phyloP scores from a whole-genome alignment of 1,140 invertebrate species.

The Trichonephila clavipes region DNA sequence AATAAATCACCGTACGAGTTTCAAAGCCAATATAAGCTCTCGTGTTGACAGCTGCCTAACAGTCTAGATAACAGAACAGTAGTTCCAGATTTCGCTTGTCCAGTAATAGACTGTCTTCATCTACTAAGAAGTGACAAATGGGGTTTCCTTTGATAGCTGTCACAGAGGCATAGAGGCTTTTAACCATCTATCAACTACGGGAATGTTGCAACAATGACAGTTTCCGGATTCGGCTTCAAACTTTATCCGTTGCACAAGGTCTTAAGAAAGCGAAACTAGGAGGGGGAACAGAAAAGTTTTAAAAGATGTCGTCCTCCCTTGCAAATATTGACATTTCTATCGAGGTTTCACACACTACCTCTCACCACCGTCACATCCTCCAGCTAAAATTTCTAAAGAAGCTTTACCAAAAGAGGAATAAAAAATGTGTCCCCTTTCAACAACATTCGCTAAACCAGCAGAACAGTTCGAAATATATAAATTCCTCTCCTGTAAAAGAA shows the following conservation, averaged over 20 bases:
- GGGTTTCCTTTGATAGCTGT: conserved; percentile 49
- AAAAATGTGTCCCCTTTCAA: conserved; percentile 26
- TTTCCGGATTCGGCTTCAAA: conserved; percentile 59
- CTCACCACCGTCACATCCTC: conserved; percentile 21
- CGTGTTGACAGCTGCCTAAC: conserved; percentile 32
- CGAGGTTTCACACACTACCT: background rate
- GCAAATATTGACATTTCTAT: conserved; percentile 64
- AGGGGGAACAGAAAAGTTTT: conserved; percentile 25
- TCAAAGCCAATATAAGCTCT: background rate
- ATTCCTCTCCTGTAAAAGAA: conserved; percentile 10
- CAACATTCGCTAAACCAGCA: background rate
- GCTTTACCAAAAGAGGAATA: background rate
- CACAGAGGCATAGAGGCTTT: conserved; percentile 36
- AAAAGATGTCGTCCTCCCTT: conserved; percentile 36
- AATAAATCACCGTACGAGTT: conserved; percentile 50
- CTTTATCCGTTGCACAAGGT: conserved; percentile 29
- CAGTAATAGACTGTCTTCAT: conserved; percentile 68
- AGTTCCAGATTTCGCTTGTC: conserved; percentile 62
- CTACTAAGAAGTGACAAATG: conserved; percentile 69
- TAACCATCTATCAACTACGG: conserved; percentile 65
- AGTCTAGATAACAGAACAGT: conserved; percentile 45
- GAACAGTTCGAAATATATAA: conserved; percentile 36
- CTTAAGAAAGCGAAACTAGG: conserved; percentile 19
- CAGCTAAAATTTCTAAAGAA: conserved; percentile 33
- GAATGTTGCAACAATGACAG: conserved; percentile 60